A percentile compares a stretch with the other conserved stretches of the same genome.
phyloP scores from a whole-genome alignment of 1,140 invertebrate genomes.

The Ectropis grisescens region DNA sequence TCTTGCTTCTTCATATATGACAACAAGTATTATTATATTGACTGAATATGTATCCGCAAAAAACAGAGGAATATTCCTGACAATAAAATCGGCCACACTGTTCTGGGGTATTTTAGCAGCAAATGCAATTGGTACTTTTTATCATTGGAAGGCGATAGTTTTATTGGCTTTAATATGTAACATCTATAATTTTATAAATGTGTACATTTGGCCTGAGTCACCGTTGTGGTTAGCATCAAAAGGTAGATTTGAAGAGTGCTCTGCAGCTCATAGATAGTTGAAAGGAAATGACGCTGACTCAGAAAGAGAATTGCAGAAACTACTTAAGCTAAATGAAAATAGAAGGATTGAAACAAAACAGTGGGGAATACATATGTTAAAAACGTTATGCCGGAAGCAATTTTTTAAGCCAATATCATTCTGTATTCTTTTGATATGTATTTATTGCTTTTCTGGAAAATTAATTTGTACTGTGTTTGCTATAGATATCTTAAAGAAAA shows the following conservation, averaged over 20 bases:
- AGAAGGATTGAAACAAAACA: not conserved
- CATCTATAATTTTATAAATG: conserved; percentile 3
- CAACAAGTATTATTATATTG: conserved; percentile 1
- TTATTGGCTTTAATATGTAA: not conserved
- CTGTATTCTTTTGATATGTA: conserved; percentile 1
- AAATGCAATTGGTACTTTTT: conserved; percentile 13
- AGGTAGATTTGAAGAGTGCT: conserved; percentile 17
- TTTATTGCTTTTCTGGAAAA: conserved; percentile 11
- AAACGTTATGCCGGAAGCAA: not conserved
- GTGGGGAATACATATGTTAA: too few species aligned
- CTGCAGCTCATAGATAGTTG: conserved; percentile 14
- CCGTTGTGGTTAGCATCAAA: conserved; percentile 22
- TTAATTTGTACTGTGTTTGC: conserved; percentile 8
- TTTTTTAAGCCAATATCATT: conserved; percentile 9
- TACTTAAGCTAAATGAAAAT: not conserved
- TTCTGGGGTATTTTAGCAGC: conserved; percentile 13
- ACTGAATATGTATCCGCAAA: conserved; percentile 11
- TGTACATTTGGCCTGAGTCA: conserved; percentile 22
- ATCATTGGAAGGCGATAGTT: conserved; percentile 6
- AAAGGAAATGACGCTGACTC: conserved; percentile 16
- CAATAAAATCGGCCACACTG: conserved; percentile 7
- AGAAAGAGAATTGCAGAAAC: conserved; percentile 13
- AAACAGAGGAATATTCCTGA: conserved; percentile 14
- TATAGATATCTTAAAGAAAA: conserved; percentile 10
- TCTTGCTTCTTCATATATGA: too few species aligned